Evolutionary conservation across 2,797 vertebrate species (phyloP), one percentile per base, ranked within the genome.

Genomic region (Chromobotia macracanthus): DNA sequence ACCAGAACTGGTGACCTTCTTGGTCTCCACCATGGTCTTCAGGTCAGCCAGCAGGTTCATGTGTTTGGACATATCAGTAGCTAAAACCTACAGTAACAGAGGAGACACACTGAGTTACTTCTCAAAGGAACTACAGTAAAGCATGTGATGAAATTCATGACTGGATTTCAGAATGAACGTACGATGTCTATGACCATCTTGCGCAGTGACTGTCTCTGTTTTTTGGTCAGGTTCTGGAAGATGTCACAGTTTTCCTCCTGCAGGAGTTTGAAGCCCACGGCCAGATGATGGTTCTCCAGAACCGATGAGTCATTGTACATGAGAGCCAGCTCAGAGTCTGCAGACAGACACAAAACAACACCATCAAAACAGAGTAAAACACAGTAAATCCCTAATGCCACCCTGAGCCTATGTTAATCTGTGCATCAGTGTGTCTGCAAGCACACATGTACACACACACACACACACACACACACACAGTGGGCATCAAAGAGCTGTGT

Each of bases 1-100:
- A 0, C 94, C 94, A 31, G 93, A 90, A 75, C 93, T 95, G 0
- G 94, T 94, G 85, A 95, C 94, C 83, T 94, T 95, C 88, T 95
- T 95, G 23, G 94, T 95, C 86, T 95, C 94, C 72, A 95, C 94
- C 94, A 95, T 95, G 3, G 94, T 95, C 83, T 95, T 95, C 69
- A 95, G 88, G 61, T 95, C 94, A 0, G 93, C 94, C 85, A 95
- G 86, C 28, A 95, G 87, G 68, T 90, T 94, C 94, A 95, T 95
- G 87, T 95, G 94, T 83, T 95, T 95, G 73, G 94, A 95, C 94
- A 95, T 95, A 80, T 95, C 94, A 0, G 94, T 95, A 23, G 94
- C 94, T 86, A 95, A 67, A 73, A 95, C 94, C 94, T 95, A n/a
- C 4, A 28, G 50, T 31, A 10, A 65, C 10, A 48, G 25, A 18